Conservation (phyloP, 2,888 invertebrate genomes). For the Ornithoptera priamus region DNA sequence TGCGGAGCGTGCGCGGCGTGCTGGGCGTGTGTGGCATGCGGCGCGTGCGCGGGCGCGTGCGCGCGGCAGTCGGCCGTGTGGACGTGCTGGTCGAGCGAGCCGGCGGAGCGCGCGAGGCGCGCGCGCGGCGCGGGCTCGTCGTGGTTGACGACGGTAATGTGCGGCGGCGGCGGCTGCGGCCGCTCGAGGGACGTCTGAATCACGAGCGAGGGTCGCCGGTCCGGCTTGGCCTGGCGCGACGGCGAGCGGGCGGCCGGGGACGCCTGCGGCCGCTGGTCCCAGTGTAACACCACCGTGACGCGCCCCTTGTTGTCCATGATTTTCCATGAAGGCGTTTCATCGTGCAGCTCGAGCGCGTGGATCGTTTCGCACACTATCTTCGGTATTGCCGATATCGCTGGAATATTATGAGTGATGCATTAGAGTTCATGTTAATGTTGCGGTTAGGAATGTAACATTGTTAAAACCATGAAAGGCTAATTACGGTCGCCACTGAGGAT, state of each 20-base stretch:
- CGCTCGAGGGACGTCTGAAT: slow-evolving; percentile 88
- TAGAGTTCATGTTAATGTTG: background rate
- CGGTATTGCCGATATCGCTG: slow-evolving; percentile 97
- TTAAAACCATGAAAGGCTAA: too few relatives aligned
- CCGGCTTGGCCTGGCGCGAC: slow-evolving; percentile 73
- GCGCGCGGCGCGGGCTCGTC: slow-evolving; percentile 91
- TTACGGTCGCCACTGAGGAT: too few relatives aligned
- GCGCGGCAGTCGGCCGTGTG: slow-evolving; percentile 88
- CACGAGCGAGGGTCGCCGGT: slow-evolving; percentile 85
- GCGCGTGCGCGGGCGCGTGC: slow-evolving; percentile 68
- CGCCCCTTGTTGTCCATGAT: slow-evolving; percentile 99
- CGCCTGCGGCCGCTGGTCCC: slow-evolving; percentile 93
- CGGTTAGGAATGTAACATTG: too few relatives aligned
- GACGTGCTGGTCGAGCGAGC: slow-evolving; percentile 81
- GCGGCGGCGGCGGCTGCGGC: slow-evolving; percentile 85
- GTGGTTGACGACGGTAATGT: slow-evolving; percentile 96
- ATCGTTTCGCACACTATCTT: slow-evolving; percentile 98
- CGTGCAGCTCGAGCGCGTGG: slow-evolving; percentile 95
- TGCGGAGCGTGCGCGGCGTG: slow-evolving; percentile 79
- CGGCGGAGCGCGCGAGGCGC: slow-evolving; percentile 85
- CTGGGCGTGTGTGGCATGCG: slow-evolving; percentile 81
- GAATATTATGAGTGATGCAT: slow-evolving; percentile 39
- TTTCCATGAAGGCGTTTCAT: slow-evolving; percentile 98
- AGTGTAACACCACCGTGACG: slow-evolving; percentile 97
- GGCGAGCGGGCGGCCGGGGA: slow-evolving; percentile 81